Evolutionary conservation across 2,888 invertebrate genomes (phyloP).

Genomic region (Rotaria macrura): DNA sequence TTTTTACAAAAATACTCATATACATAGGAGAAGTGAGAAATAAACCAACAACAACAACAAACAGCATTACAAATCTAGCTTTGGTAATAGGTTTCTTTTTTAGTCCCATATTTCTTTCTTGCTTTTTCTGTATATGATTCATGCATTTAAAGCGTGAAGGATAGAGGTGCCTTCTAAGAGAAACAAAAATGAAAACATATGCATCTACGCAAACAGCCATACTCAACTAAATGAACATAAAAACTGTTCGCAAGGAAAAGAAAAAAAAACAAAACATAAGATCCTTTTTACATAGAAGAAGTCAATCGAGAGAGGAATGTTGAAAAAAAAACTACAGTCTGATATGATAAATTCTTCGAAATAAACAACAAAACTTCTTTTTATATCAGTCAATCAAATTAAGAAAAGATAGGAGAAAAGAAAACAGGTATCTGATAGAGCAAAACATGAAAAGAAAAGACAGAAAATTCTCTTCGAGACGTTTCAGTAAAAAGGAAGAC

Average conservation of each 20-base stretch:
- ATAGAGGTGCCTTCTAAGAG: neutral
- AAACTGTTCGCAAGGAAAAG: neutral
- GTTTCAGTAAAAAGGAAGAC: neutral
- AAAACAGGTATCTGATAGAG: neutral
- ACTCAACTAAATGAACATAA: slow-evolving; percentile 4
- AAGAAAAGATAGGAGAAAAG: neutral
- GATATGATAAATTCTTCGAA: neutral
- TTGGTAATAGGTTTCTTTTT: neutral
- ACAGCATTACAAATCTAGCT: too few relatives aligned
- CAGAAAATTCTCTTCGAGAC: neutral
- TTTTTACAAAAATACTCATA: slow-evolving; percentile 5
- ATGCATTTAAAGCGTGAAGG: neutral
- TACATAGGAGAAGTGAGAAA: neutral
- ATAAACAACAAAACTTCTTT: neutral
- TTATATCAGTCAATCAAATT: neutral
- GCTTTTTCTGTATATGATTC: neutral
- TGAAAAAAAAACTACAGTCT: neutral
- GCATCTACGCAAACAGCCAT: neutral
- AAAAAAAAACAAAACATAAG: neutral
- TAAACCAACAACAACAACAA: too few relatives aligned
- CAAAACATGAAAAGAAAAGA: neutral
- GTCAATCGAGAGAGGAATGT: neutral
- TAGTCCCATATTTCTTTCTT: neutral
- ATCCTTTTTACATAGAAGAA: too few relatives aligned
- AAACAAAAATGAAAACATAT: neutral